phyloP scores from a whole-genome alignment of 37 sponge, comb jelly and placozoan genomes.

The Haliclona indistincta region DNA sequence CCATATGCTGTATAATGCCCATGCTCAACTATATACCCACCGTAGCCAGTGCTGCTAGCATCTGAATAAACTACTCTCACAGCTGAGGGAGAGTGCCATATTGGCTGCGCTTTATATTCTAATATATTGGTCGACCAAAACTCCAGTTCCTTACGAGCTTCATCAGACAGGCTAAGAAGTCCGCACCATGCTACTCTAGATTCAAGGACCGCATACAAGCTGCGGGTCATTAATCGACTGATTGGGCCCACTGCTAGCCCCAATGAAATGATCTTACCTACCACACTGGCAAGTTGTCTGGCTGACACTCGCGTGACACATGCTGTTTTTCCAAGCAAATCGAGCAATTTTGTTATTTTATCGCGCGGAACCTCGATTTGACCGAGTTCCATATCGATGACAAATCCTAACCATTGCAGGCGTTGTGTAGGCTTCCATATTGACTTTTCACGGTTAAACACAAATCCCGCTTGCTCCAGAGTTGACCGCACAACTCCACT shows the following conservation, averaged over 20 bases:
- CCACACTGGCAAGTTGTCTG: not conserved
- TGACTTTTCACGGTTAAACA: not conserved
- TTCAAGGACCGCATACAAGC: not conserved
- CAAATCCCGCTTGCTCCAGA: not conserved
- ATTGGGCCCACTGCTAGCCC: constrained; percentile 11
- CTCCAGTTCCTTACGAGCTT: not conserved
- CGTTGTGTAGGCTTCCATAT: not conserved
- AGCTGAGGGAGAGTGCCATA: constrained; percentile 15
- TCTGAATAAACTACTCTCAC: not conserved
- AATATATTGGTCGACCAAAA: constrained; percentile 1
- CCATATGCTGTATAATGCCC: not conserved
- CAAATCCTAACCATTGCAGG: constrained; percentile 8
- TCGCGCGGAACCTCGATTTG: not conserved
- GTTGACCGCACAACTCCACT: not conserved
- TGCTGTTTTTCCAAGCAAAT: not conserved
- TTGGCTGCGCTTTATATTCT: not conserved
- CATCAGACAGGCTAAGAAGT: not conserved
- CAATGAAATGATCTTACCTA: constrained; percentile 21
- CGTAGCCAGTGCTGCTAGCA: not conserved
- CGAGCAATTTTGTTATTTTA: not conserved
- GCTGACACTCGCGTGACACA: not conserved
- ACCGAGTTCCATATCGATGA: constrained; percentile 1
- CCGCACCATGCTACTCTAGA: not conserved
- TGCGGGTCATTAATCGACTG: not conserved
- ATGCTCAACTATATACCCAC: not conserved